Evolutionary conservation across 2,888 invertebrate species (phyloP).

Genomic region (Cryptocephalus primarius): DNA sequence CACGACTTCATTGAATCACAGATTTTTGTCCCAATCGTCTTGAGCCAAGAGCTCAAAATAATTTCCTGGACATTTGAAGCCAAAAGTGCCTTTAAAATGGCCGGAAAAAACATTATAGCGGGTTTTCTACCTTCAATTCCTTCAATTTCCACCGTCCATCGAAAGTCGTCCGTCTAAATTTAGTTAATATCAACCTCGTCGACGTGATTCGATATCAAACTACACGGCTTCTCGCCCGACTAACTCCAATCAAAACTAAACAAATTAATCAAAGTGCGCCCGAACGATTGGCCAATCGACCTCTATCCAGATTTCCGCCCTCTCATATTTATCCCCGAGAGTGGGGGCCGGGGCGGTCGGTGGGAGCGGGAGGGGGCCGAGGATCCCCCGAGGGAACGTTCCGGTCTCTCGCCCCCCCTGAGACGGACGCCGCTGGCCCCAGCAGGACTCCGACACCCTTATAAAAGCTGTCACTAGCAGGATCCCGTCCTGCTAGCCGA

Average conservation of each 20-base stretch:
- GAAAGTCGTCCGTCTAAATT: too few species aligned
- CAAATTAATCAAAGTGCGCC: background rate
- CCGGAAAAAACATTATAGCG: too few species aligned
- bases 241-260: background rate
- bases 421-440: constrained; percentile 27
- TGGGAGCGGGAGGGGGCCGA: background rate
- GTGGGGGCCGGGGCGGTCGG: background rate
- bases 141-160: too few species aligned
- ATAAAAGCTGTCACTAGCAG: constrained; percentile 36
- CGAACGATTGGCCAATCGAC: background rate
- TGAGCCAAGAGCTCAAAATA: too few species aligned
- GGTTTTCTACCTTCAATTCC: too few species aligned
- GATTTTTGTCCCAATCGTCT: too few species aligned
- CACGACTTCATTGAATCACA: too few species aligned
- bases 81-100: too few species aligned
- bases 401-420: constrained; percentile 22
- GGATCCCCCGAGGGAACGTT: constrained; percentile 8
- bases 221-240: too few species aligned
- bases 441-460: constrained; percentile 35
- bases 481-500: constrained; percentile 23
- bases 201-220: too few species aligned
- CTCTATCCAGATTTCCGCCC: background rate
- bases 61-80: too few species aligned
- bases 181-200: too few species aligned
- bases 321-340: background rate